Evolutionary conservation across 2,797 vertebrate genomes (phyloP), one percentile per base, ranked within the genome.

Genomic region (Eulemur rubriventer): DNA sequence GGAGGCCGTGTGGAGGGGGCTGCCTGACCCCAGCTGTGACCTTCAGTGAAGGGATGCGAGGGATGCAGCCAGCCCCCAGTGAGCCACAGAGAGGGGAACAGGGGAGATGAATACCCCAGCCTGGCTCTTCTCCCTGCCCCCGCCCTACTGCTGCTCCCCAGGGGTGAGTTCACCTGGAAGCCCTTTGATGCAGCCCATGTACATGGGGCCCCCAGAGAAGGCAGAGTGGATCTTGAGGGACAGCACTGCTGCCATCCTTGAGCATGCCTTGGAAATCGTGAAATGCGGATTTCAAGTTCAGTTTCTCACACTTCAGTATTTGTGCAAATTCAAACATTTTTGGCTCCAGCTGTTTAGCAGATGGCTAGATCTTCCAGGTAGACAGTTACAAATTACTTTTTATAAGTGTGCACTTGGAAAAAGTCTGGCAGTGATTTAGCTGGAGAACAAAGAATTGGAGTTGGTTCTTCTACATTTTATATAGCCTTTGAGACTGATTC

Each of bases 311-410:
- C n/a, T 46, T 87, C 35, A n/a, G 28, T 4, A 5, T 79, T 70
- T 89, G 50, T 59, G 52, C 20, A 30, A 59, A 65, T 80, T 75
- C 89, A 89, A 4, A 67, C 12, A 7, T 82, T 22, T 52, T 59
- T 65, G 69, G 61, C 22, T 24, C 67, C 87, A 91, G 63, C 90
- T 94, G 80, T 95, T 79, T 43, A 94, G 59, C 89, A 96, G 91
- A 92, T 92, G 88, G 73, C n/a, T 35, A 9, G 43, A 35, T n/a
- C 81, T 48, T 67, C 76, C 52, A 95, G 81, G 92, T 79, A 70
- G 57, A 94, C 72, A 61, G 59, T 91, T 84, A 89, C 35, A 94
- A 55, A 93, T 95, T 73, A 70, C 86, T 59, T 90, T 88, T 78
- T 46, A 1, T 70, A 69, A 55, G 48, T 73, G 83, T 20, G 50